Evolutionary conservation across 2,888 invertebrate species (phyloP), one percentile per base, ranked within the genome.

Genomic region (Hirtodrosophila cameraria): DNA sequence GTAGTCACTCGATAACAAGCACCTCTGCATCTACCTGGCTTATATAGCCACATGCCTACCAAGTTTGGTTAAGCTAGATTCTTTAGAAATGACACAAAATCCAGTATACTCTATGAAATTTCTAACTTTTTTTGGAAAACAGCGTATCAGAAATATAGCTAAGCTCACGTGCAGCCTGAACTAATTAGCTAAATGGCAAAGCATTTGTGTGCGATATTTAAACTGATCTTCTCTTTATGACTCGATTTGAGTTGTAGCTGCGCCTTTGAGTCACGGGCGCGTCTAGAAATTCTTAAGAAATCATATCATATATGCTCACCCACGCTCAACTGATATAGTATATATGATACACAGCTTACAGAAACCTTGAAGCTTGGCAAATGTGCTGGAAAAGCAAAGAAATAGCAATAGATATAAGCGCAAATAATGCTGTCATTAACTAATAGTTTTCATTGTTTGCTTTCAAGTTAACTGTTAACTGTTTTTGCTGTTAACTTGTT

Each of bases 221-320:
- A 60, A 31, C 54, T 54, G 39, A 30, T 16, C 25, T 25, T 50
- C 2, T 58, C 41, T 33, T 45, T 57, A 36, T 58, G 58, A 30
- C 25, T 36, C 52, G 41, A 52, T 48, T 11, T 18, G 49, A 39
- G 33, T 38, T 42, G 27, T 11, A 54, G 33, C 55, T 62, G 64
- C 53, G 45, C 76, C 49, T 42, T 45, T 85, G 83, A 77, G 6
- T 77, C 75, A 79, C 64, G 55, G 70, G 82, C 60, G 72, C 80
- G 80, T 75, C 65, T 38, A 54, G 28, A 53, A 65, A 77, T 85
- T 78, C 76, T 59, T 58, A 15, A 58, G 42, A 28, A 53, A 55
- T 30, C 8, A 20, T 20, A 20, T 20, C 5, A 33, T 13, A 27
- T 45, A n/a, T n/a, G 12, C n/a, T 33, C 35, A 28, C 76, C 76